Evolutionary conservation across 2,888 invertebrate species (phyloP).

Genomic region (Coelopa pilipes): DNA sequence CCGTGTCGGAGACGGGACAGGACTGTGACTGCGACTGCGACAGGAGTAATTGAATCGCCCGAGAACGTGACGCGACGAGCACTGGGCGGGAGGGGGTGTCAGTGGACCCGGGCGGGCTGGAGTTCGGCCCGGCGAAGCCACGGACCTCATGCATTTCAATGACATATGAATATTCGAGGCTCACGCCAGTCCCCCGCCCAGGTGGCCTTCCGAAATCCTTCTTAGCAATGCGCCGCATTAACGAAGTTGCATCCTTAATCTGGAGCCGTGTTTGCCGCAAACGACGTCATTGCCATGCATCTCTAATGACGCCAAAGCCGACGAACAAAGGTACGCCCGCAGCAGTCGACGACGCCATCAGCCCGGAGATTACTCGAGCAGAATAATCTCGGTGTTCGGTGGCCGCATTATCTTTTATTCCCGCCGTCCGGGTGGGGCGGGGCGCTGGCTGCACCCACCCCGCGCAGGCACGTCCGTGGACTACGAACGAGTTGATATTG

Average conservation of each 20-base stretch:
- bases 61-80: background rate
- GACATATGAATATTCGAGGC: conserved; percentile 50
- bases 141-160: conserved; percentile 30
- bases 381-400: too few species aligned
- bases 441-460: too few species aligned
- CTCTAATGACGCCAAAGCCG: conserved; percentile 52
- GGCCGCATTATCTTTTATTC: too few species aligned
- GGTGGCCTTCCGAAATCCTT: conserved; percentile 43
- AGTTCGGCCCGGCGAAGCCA: background rate
- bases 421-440: too few species aligned
- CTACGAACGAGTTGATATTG: too few species aligned
- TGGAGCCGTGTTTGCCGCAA: conserved; percentile 51
- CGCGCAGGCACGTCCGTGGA: too few species aligned
- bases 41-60: background rate
- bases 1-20: too few species aligned
- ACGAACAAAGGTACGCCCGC: too few species aligned
- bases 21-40: background rate
- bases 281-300: conserved; percentile 59
- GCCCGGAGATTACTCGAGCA: too few species aligned
- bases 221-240: conserved; percentile 58
- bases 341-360: too few species aligned
- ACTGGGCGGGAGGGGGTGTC: too few species aligned
- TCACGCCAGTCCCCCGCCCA: conserved; percentile 48
- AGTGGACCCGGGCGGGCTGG: background rate
- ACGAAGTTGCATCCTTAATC: conserved; percentile 61